Conservation (phyloP, 2,888 invertebrate species). For the Hypolimnas misippus region DNA sequence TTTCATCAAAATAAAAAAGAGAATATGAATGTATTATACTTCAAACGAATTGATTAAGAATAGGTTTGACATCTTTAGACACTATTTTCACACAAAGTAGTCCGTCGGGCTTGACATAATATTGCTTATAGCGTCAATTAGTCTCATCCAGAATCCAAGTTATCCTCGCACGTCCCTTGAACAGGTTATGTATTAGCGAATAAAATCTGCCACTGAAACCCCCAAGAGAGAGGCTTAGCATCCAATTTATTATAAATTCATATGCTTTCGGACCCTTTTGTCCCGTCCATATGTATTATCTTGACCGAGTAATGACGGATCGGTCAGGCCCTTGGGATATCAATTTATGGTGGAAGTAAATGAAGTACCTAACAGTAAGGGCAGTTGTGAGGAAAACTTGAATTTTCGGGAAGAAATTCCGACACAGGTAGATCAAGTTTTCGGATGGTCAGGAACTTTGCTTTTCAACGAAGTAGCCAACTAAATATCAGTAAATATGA, state of each 20-base stretch:
- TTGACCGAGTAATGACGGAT: slow-evolving; percentile 40
- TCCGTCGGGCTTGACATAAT: no score
- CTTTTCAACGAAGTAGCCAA: no score
- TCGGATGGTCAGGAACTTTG: no score
- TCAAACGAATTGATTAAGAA: no score
- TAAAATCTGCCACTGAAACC: slow-evolving; percentile 45
- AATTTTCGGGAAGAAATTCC: neutral
- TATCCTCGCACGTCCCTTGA: slow-evolving; percentile 30
- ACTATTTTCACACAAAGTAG: no score
- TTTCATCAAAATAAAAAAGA: no score
- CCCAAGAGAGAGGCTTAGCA: slow-evolving; percentile 48
- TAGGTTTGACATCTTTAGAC: no score
- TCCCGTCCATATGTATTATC: slow-evolving; percentile 33
- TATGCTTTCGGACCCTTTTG: slow-evolving; percentile 51
- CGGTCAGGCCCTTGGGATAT: slow-evolving; percentile 24
- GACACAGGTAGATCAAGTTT: neutral
- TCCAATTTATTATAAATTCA: slow-evolving; percentile 63
- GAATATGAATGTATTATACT: no score
- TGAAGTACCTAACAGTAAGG: neutral
- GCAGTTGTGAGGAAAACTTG: neutral
- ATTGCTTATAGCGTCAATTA: no score
- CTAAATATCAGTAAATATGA: no score
- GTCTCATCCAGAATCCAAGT: slow-evolving; percentile 35
- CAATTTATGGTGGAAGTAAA: slow-evolving; percentile 15
- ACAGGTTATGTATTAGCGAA: slow-evolving; percentile 49